A percentile compares a stretch with the other conserved stretches of the same genome.
Conservation (phyloP, 2,888 invertebrate species). For the Agrotis segetum region DNA sequence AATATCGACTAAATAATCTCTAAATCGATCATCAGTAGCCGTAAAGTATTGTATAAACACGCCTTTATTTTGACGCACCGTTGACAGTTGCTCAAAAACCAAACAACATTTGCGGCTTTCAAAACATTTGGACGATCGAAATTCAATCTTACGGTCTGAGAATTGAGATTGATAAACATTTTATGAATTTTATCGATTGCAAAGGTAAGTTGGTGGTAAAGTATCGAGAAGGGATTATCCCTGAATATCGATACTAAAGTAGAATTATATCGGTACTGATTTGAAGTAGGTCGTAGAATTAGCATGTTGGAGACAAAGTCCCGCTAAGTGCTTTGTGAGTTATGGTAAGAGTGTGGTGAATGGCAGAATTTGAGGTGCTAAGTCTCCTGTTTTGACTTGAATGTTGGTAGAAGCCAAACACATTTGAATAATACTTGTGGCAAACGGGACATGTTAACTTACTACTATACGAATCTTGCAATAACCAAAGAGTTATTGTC, state of each 20-base stretch:
- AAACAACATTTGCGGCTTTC: constrained; percentile 16
- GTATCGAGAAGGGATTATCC: constrained; percentile 51
- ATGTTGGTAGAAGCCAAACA: not conserved
- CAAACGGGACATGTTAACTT: too few species aligned
- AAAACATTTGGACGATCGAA: constrained; percentile 28
- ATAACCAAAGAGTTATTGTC: too few species aligned
- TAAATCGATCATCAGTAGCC: constrained; percentile 53
- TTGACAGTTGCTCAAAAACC: constrained; percentile 46
- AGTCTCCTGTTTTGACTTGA: not conserved
- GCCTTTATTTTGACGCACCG: constrained; percentile 51
- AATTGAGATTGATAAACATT: not conserved
- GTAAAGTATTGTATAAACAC: constrained; percentile 53
- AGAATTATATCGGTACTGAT: constrained; percentile 58
- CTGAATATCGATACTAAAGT: constrained; percentile 50
- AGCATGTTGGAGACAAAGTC: constrained; percentile 62
- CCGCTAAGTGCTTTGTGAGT: constrained; percentile 53
- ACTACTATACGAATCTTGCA: too few species aligned
- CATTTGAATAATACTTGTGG: too few species aligned
- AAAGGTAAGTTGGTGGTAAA: constrained; percentile 16
- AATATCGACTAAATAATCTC: constrained; percentile 47
- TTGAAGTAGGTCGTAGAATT: constrained; percentile 56
- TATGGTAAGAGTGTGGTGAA: constrained; percentile 44
- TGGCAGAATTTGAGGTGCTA: constrained; percentile 24
- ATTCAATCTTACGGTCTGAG: not conserved
- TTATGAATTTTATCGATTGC: constrained; percentile 6